Evolutionary conservation across 2,888 invertebrate species (phyloP).

Genomic region (Apamea monoglypha): DNA sequence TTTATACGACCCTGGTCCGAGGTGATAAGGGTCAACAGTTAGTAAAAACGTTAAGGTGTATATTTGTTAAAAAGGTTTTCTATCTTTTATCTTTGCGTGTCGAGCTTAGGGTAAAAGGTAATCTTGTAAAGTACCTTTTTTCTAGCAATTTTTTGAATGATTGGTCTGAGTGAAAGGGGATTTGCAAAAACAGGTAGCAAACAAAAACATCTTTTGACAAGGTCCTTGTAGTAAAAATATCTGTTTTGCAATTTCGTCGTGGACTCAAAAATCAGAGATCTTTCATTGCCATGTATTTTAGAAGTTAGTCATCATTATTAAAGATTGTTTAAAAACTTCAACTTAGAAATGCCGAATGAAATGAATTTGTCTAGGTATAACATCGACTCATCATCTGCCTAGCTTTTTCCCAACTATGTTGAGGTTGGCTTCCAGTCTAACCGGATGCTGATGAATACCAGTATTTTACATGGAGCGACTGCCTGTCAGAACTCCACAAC

Average conservation of each 20-base stretch:
- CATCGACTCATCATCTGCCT: too few species aligned
- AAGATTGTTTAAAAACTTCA: background rate
- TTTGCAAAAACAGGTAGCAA: background rate
- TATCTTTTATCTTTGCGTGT: background rate
- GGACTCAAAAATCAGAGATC: too few species aligned
- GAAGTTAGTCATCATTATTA: background rate
- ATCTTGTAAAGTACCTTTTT: conserved; percentile 2
- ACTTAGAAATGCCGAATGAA: too few species aligned
- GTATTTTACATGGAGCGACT: too few species aligned
- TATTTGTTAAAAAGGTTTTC: conserved; percentile 12
- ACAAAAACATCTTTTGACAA: background rate
- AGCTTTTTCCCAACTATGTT: too few species aligned
- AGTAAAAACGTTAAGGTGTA: conserved; percentile 15
- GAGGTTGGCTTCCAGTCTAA: too few species aligned
- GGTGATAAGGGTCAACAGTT: conserved; percentile 31
- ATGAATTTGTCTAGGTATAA: too few species aligned
- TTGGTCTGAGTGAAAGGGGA: background rate
- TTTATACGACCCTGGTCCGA: conserved; percentile 42
- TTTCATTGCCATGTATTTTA: background rate
- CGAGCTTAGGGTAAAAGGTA: background rate
- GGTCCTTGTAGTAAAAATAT: background rate
- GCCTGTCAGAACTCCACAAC: too few species aligned
- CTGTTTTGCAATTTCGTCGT: background rate
- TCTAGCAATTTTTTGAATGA: background rate
- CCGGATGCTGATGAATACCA: too few species aligned